Base-by-base conservation (phyloP, 2,113 vertebrate species). In the Baryphthengus martii region DNA sequence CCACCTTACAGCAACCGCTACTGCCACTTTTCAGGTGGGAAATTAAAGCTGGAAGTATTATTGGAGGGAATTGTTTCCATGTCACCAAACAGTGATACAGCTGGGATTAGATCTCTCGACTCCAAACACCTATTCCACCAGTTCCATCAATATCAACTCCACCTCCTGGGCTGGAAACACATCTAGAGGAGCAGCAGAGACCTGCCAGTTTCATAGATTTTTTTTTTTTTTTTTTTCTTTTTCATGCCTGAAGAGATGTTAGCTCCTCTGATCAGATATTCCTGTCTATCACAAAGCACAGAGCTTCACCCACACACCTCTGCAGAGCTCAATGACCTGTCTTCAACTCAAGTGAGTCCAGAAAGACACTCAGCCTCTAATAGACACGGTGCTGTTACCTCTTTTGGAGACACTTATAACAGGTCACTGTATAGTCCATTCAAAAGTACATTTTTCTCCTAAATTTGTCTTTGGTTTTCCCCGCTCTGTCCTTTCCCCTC, bases 21-120 rank as follows among this genome's bases (percentile, higher is more conserved):
- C 66, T 61, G 61, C 55, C 45, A 85, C 63, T 91, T 91, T 71
- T 76, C 71, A 89, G 52, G 62, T 82, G 73, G 70, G 75, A 96
- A 94, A 89, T 70, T 88, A 63, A 90, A 92, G 68, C 56, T 89
- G 87, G 76, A 84, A 88, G 65, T 52, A 65, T 42, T 58, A 67
- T 0, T 39, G 76, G 86, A 90, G 63, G 63, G 47, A 94, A 90
- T 23, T 49, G 42, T 67, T 94, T 77, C 80, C 88, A 55, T 39
- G 82, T 42, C 84, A 95, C 62, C 59, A 61, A 86, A 31, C 61
- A 96, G 61, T 8, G 76, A 83, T 55, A 44, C 17, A 40, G 33
- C 33, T 90, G 59, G 88, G 67, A 84, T 88, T 59, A 88, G 29
- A 91, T 55, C 91, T 76, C 72, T 42, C 17, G 45, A 70, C 45